phyloP scores from a whole-genome alignment of 2,797 vertebrate species.

The Sternotherus odoratus region DNA sequence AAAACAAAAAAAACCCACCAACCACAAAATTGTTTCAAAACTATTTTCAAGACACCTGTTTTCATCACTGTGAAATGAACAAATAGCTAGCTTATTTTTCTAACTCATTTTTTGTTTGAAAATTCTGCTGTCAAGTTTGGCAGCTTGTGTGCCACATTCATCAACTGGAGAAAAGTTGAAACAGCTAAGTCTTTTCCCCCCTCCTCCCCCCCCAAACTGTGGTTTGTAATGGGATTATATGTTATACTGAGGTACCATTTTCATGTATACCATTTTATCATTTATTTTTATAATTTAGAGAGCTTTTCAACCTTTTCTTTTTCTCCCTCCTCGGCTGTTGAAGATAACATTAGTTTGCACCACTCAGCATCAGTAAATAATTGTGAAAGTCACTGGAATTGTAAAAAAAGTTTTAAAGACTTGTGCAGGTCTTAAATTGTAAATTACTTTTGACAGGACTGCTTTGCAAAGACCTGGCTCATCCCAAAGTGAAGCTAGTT shows the following conservation, averaged over 20 bases:
- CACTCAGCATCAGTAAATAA: constrained; percentile 88
- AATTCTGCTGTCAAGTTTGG: neutral
- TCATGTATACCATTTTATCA: neutral
- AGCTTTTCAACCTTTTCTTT: neutral
- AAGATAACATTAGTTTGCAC: constrained; percentile 70
- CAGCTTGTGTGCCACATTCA: neutral
- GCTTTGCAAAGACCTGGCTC: constrained; percentile 89
- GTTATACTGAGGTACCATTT: neutral
- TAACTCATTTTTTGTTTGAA: neutral
- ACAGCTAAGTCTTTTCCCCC: no score
- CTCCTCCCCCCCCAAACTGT: no score
- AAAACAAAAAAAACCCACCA: no score
- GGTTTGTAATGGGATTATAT: constrained; percentile 38
- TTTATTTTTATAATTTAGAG: constrained; percentile 7
- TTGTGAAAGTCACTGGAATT: constrained; percentile 85
- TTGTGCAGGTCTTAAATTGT: constrained; percentile 91
- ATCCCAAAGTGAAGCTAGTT: constrained; percentile 90
- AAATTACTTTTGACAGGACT: constrained; percentile 96
- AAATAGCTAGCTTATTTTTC: neutral
- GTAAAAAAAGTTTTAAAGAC: constrained; percentile 92
- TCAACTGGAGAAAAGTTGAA: constrained; percentile 34
- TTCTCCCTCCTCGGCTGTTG: constrained; percentile 41
- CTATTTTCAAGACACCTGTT: neutral
- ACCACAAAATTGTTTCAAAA: neutral
- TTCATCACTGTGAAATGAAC: neutral